Evolutionary conservation across 2,888 invertebrate genomes (phyloP), one percentile per base, ranked within the genome.

Genomic region (Nomada fucata): DNA sequence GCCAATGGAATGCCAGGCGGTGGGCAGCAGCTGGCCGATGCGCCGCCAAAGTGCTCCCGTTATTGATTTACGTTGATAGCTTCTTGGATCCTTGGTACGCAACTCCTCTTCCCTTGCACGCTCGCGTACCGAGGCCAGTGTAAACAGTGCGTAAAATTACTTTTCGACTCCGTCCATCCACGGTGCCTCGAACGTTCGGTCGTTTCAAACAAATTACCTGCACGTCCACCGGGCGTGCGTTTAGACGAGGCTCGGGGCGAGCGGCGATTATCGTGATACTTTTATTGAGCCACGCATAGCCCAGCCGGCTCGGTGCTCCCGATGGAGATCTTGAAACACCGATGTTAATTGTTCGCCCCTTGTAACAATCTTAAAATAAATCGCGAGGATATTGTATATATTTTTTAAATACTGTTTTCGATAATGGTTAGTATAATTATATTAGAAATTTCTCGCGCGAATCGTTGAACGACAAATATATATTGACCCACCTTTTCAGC

Each of bases 61-160:
- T 92, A 92, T 92, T 92, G 92, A 92, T 92, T 92, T 92, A 92
- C 92, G 92, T 92, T 91, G 92, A 92, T 92, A 91, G 92, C 88
- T 89, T 91, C 89, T 88, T 86, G 87, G 86, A 88, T 87, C 85
- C 79, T 87, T 76, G 63, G 79, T 78, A 60, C 71, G 69, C 74
- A 63, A 77, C 76, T 79, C 67, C 82, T 77, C 68, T 71, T 57
- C 61, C 26, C 26, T 13, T 23, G 42, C 60, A n/a, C 44, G 78
- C 68, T 68, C 70, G 72, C 72, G 79, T 64, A 79, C 77, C 82
- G 78, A 81, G 76, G 76, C 77, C 84, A 88, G 85, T 89, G 89
- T 86, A 89, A 89, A 89, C 88, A 89, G 85, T 86, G 86, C 86
- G 86, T 89, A 86, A 89, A 89, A 88, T 88, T 88, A 88, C 86